Conservation (phyloP, 2,113 vertebrate species). For the Macroglossus sobrinus region DNA sequence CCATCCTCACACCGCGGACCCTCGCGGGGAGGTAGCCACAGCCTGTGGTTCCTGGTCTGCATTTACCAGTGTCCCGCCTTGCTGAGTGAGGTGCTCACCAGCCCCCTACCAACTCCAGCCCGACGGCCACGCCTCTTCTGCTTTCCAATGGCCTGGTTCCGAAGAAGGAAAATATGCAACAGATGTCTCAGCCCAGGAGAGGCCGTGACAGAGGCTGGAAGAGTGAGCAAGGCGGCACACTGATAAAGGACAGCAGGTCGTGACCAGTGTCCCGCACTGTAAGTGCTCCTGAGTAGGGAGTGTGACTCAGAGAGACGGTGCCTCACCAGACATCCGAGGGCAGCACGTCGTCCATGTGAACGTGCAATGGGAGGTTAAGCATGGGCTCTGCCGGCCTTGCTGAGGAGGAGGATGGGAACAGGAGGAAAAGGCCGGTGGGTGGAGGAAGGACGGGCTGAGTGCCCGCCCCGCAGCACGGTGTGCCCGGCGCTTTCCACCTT, state of each 20-base stretch:
- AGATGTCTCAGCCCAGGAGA: neutral
- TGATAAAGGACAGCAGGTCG: neutral
- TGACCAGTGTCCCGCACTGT: neutral
- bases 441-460: neutral
- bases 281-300: neutral
- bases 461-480: neutral
- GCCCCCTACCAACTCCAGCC: neutral
- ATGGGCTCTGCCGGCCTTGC: neutral
- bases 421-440: neutral
- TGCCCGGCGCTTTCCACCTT: neutral
- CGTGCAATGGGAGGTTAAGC: neutral
- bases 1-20: neutral
- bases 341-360: neutral
- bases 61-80: neutral
- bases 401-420: neutral
- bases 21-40: neutral
- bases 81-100: neutral
- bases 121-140: neutral
- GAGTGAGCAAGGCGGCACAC: neutral
- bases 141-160: neutral
- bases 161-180: slow-evolving; percentile 21
- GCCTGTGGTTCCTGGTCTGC: neutral
- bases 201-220: neutral
- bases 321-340: neutral
- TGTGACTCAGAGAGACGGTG: neutral